Percentiles rank a stretch among this genome's conserved stretches.
phyloP scores from a whole-genome alignment of 2,888 invertebrate species.

The Lapara coniferarum region DNA sequence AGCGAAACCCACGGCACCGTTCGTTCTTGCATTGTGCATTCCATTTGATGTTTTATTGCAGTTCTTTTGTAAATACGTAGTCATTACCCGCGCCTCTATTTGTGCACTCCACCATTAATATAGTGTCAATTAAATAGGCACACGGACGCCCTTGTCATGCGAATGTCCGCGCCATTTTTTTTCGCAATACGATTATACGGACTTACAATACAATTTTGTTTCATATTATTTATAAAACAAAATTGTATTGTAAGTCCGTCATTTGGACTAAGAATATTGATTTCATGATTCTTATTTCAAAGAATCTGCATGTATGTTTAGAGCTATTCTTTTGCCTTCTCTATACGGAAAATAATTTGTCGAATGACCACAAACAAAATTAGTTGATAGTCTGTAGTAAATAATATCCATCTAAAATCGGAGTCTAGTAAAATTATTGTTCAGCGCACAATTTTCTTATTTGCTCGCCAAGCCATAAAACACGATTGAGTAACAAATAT shows the following conservation, averaged over 20 bases:
- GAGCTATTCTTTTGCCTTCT: too few relatives aligned
- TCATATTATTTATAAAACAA: too few relatives aligned
- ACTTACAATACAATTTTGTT: too few relatives aligned
- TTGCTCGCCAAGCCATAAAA: neutral
- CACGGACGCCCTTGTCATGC: neutral
- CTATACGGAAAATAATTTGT: neutral
- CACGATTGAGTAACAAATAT: neutral
- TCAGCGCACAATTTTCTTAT: neutral
- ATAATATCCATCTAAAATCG: too few relatives aligned
- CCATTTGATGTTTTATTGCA: slow-evolving; percentile 23
- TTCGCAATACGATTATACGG: too few relatives aligned
- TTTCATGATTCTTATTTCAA: too few relatives aligned
- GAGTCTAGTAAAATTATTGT: neutral
- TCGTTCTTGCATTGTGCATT: slow-evolving; percentile 10
- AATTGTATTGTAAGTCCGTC: too few relatives aligned
- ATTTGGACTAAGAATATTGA: too few relatives aligned
- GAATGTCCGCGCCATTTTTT: neutral
- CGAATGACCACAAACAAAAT: too few relatives aligned
- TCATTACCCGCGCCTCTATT: slow-evolving; percentile 15
- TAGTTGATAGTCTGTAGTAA: too few relatives aligned
- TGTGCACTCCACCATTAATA: slow-evolving; percentile 1
- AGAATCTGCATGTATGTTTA: too few relatives aligned
- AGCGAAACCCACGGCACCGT: neutral
- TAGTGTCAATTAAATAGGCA: slow-evolving; percentile 13
- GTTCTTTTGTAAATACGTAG: slow-evolving; percentile 15